Evolutionary conservation across 2,113 vertebrate genomes (phyloP).

Genomic region (Dermatemys mawii): DNA sequence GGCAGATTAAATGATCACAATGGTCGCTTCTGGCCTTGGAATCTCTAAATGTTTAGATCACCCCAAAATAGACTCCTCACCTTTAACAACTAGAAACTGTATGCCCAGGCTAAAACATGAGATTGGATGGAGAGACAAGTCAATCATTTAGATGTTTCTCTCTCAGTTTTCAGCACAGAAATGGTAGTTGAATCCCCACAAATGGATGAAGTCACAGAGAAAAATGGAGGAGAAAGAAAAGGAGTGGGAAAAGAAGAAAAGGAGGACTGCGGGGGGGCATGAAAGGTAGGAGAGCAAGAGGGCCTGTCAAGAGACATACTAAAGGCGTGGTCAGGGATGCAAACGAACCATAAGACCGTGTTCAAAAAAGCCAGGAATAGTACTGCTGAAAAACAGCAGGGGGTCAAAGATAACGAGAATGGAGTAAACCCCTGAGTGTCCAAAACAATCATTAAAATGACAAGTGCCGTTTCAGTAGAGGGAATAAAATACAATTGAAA

Average conservation of each 20-base stretch:
- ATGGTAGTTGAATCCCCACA: not conserved
- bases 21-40: not conserved
- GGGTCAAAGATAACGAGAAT: fast-evolving
- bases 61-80: not conserved
- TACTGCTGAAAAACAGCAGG: not conserved
- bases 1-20: not conserved
- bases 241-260: not conserved
- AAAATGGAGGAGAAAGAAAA: not conserved
- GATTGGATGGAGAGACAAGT: not conserved
- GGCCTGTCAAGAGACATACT: not conserved
- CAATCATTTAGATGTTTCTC: not conserved
- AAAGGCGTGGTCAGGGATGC: not conserved
- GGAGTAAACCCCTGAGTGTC: not conserved
- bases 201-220: not conserved
- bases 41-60: not conserved
- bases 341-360: fast-evolving
- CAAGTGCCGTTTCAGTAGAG: not conserved
- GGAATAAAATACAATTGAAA: not conserved
- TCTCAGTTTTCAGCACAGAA: not conserved
- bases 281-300: not conserved
- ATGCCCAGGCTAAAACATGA: not conserved
- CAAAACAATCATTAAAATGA: not conserved
- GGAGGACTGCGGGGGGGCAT: too few relatives aligned
- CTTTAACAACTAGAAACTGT: not conserved
- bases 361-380: not conserved